phyloP scores from a whole-genome alignment of 2,888 invertebrate genomes.

The Plemyria rubiginata region DNA sequence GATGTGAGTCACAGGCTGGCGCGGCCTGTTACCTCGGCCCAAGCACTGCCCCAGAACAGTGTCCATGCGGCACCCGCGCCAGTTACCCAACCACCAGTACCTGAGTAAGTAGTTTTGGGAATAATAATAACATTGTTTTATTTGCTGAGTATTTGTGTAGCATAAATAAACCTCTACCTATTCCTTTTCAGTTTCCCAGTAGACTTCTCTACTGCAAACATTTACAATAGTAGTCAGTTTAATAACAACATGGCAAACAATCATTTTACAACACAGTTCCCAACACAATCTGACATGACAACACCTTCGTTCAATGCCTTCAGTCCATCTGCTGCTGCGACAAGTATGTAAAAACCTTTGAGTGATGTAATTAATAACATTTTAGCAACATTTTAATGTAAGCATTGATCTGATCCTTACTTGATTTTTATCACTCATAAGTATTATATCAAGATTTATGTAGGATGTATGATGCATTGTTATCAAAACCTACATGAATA shows the following conservation, averaged over 20 bases:
- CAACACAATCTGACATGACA: conserved; percentile 73
- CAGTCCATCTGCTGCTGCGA: conserved; percentile 53
- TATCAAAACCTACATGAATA: not conserved
- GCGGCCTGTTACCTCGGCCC: conserved; percentile 66
- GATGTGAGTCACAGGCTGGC: conserved; percentile 67
- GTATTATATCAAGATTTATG: too few species aligned
- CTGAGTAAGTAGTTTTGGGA: conserved; percentile 66
- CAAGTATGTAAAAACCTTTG: too few species aligned
- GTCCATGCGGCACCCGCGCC: conserved; percentile 46
- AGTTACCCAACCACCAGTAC: conserved; percentile 57
- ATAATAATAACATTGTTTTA: not conserved
- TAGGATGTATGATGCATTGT: not conserved
- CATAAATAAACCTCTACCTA: conserved; percentile 7
- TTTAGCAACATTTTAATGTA: too few species aligned
- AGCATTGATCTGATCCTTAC: not conserved
- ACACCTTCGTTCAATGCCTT: conserved; percentile 64
- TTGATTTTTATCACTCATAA: too few species aligned
- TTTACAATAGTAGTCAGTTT: conserved; percentile 87
- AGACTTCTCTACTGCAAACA: conserved; percentile 89
- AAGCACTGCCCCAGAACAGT: conserved; percentile 55
- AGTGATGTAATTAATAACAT: too few species aligned
- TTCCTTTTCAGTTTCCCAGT: conserved; percentile 86
- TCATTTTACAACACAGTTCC: conserved; percentile 57
- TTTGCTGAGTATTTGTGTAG: not conserved
- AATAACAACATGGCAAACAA: conserved; percentile 69